Conservation (phyloP, 2,888 invertebrate genomes). For the Anoplius nigerrimus region DNA sequence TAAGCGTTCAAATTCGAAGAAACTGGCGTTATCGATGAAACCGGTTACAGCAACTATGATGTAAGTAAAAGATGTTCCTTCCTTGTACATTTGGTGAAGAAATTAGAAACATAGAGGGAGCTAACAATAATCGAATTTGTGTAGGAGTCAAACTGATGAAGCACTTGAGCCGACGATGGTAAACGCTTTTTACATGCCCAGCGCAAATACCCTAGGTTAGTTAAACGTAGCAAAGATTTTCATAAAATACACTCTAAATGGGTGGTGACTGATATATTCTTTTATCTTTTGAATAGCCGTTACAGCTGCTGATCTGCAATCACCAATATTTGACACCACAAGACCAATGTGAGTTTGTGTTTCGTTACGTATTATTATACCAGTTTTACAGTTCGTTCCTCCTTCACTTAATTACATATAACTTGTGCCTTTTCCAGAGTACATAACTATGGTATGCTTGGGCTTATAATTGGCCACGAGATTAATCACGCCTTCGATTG, state of each 20-base stretch:
- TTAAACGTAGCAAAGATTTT: neutral
- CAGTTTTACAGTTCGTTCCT: neutral
- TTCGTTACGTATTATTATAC: neutral
- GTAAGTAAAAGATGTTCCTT: too few relatives aligned
- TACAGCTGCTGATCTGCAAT: slow-evolving; percentile 47
- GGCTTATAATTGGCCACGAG: slow-evolving; percentile 25
- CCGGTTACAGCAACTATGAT: too few relatives aligned
- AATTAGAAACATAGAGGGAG: too few relatives aligned
- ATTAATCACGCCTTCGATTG: slow-evolving; percentile 29
- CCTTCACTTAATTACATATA: too few relatives aligned
- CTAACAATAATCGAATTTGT: too few relatives aligned
- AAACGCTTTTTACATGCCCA: slow-evolving; percentile 53
- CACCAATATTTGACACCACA: slow-evolving; percentile 39
- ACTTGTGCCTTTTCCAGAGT: slow-evolving; percentile 1
- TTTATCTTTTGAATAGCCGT: slow-evolving; percentile 29
- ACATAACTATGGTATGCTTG: slow-evolving; percentile 21
- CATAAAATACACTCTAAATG: neutral
- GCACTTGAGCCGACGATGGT: slow-evolving; percentile 35
- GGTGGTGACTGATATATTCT: neutral
- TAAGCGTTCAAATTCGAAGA: slow-evolving; percentile 16
- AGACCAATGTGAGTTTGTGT: slow-evolving; percentile 62
- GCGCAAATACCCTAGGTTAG: slow-evolving; percentile 66
- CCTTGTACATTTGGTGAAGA: too few relatives aligned
- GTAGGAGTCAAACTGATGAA: neutral
- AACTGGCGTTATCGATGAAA: slow-evolving; percentile 5